Percentiles rank a stretch among this genome's conserved stretches.
These are phyloP conservation scores for Synodontis membranacea DNA, from an alignment of 2,113 vertebrate species.

Conservation along the genomic window DNA sequence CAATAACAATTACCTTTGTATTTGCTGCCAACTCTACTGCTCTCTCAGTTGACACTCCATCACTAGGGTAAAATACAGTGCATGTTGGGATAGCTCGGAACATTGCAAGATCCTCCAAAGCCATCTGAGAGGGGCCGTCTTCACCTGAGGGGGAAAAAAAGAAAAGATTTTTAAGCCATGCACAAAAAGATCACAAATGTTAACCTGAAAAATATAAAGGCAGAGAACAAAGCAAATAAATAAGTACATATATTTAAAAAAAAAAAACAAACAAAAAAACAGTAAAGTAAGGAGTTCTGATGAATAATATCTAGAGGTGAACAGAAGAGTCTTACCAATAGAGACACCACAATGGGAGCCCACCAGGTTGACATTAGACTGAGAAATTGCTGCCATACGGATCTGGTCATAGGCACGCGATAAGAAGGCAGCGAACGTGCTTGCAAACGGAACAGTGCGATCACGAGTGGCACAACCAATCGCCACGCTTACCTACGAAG, in stretches of 20 bases:
- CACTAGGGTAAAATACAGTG: constrained; percentile 85
- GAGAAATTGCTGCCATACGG: constrained; percentile 85
- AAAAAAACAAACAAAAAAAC: not conserved
- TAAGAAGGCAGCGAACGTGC: constrained; percentile 81
- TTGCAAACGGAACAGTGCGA: constrained; percentile 78
- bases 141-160: constrained; percentile 76
- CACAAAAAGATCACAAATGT: not conserved
- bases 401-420: constrained; percentile 85
- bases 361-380: constrained; percentile 80
- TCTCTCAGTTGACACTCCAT: constrained; percentile 79
- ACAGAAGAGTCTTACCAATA: constrained; percentile 70
- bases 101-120: constrained; percentile 86
- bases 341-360: constrained; percentile 84
- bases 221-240: not conserved
- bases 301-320: not conserved
- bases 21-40: constrained; percentile 80
- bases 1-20: constrained; percentile 68
- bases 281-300: not conserved
- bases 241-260: too few species aligned
- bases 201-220: not conserved
- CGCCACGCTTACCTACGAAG: constrained; percentile 79
- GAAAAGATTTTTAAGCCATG: not conserved
- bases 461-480: constrained; percentile 80
- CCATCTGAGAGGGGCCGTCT: constrained; percentile 86
- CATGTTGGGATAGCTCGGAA: constrained; percentile 84